Evolutionary conservation across 2,888 invertebrate genomes (phyloP), one percentile per base, ranked within the genome.

Genomic region (Acrocera orbiculus): DNA sequence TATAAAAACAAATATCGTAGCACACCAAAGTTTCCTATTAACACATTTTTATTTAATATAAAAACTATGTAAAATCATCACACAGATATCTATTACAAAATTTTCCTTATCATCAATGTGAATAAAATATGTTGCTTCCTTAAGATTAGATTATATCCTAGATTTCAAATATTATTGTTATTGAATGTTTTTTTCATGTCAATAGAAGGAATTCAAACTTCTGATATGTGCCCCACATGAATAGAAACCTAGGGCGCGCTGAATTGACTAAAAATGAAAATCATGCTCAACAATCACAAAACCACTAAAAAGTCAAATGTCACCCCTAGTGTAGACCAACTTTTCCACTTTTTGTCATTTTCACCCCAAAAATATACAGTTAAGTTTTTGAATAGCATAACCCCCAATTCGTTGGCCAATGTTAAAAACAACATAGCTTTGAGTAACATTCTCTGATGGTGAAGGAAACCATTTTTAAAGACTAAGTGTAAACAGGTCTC

Each of bases 231-330:
- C 14, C 10, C 8, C 27, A 15, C 7, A n/a, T 27, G 16, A 14
- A 14, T 27, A 11, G 23, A 23, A 28, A 27, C 34, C 34, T 24
- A 28, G 13, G 4, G 34, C 8, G 27, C 30, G 11, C 26, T 31
- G 36, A 39, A 36, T 34, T 27, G 32, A 37, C 31, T 37, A 39
- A 39, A 39, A 39, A 35, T 33, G 39, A 39, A 39, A 39, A 27
- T 39, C 39, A 39, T 39, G 39, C 39, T 35, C 17, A 27, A 32
- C 37, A 39, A 36, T 35, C 36, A 37, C 37, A 39, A 39, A 37
- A 39, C 36, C 36, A 36, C 39, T 34, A 34, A 39, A 39, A 39
- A 39, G 32, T 39, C 36, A 37, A 39, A 39, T 37, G 36, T 39
- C 39, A 39, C 39, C 35, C 34, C 32, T 33, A 29, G 19, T 15